Percentiles rank a stretch among this genome's conserved stretches.
phyloP scores from a whole-genome alignment of 2,797 vertebrate species.

The Tympanoctomys barrerae region DNA sequence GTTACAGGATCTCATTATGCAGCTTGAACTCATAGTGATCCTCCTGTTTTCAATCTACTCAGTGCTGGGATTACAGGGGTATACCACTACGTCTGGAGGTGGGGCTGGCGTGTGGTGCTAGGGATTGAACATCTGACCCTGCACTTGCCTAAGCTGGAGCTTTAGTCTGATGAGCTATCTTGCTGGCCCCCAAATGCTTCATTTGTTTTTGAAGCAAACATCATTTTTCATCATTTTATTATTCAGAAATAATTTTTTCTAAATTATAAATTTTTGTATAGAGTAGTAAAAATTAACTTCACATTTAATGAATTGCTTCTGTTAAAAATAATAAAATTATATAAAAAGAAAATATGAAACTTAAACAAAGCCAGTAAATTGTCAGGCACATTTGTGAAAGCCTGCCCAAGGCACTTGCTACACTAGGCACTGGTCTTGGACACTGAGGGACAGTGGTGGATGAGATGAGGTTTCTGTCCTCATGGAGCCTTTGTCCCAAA shows the following conservation, averaged over 20 bases:
- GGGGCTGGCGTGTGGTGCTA: no score
- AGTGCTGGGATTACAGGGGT: no score
- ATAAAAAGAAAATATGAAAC: neutral
- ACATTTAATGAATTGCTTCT: neutral
- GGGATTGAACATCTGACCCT: no score
- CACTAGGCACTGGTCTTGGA: neutral
- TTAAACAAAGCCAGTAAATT: neutral
- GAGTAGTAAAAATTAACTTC: neutral
- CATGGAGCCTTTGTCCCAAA: neutral
- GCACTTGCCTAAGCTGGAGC: no score
- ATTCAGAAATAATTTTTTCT: conserved; percentile 4
- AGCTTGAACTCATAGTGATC: no score
- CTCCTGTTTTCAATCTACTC: no score
- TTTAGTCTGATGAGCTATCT: no score
- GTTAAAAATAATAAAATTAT: conserved; percentile 47
- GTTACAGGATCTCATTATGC: no score
- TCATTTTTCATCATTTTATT: no score
- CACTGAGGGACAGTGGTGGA: neutral
- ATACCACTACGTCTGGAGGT: no score
- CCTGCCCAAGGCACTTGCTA: neutral
- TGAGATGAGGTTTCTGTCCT: neutral
- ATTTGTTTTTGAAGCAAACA: conserved; percentile 6
- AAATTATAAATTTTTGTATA: neutral
- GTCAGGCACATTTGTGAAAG: neutral
- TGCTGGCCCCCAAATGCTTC: neutral